Conservation (phyloP, 2,888 invertebrate species). For the Chorisops tibialis region DNA sequence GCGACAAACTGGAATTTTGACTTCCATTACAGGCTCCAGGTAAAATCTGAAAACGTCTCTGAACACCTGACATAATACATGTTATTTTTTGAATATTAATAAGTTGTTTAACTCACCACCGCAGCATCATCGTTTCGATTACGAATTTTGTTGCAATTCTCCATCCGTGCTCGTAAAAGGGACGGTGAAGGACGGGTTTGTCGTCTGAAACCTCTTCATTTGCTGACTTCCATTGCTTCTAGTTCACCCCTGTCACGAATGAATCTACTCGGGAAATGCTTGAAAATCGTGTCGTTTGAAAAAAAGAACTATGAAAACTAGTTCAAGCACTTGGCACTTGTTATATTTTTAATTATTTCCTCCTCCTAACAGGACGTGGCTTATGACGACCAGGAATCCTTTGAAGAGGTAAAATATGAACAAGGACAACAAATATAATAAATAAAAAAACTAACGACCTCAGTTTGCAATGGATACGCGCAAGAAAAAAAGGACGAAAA, state of each 20-base stretch:
- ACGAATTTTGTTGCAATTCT: no score
- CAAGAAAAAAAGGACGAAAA: background rate
- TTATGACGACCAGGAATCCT: background rate
- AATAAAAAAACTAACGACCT: background rate
- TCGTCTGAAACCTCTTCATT: no score
- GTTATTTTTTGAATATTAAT: no score
- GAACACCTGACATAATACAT: no score
- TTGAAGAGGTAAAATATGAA: background rate
- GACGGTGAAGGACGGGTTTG: no score
- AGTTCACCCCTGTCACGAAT: background rate
- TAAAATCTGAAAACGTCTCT: no score
- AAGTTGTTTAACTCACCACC: no score
- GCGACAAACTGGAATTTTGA: no score
- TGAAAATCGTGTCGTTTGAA: constrained; percentile 5
- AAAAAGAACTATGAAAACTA: constrained; percentile 21
- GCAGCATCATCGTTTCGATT: no score
- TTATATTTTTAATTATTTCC: constrained; percentile 34
- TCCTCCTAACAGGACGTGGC: constrained; percentile 14
- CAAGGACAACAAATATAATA: background rate
- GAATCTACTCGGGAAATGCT: constrained; percentile 1
- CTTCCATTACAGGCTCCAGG: no score
- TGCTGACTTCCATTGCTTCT: background rate
- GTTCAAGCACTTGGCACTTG: constrained; percentile 32
- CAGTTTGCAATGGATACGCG: background rate
- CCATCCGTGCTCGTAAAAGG: background rate